Evolutionary conservation across 2,113 vertebrate genomes (phyloP).

Genomic region (Datnioides undecimradiatus): DNA sequence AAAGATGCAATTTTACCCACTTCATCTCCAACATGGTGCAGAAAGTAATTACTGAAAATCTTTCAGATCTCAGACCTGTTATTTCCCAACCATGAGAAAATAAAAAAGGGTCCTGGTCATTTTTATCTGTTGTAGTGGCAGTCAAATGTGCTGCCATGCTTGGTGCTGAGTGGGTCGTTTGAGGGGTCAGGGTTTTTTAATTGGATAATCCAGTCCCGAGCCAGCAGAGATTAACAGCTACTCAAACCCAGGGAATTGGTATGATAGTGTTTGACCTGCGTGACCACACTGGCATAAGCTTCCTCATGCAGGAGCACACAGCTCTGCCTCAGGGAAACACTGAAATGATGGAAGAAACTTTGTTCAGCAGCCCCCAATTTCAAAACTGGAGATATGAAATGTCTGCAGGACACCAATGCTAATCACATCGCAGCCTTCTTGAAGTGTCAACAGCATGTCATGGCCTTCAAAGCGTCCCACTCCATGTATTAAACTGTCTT

Average conservation of each 20-base stretch:
- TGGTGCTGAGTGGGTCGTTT: slow-evolving; percentile 51
- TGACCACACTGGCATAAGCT: slow-evolving; percentile 49
- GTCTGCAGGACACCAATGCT: slow-evolving; percentile 27
- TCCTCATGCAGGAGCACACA: slow-evolving; percentile 30
- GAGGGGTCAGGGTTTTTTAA: slow-evolving; percentile 67
- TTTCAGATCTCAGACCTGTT: slow-evolving; percentile 43
- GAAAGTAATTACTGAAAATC: slow-evolving; percentile 42
- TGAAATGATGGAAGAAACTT: slow-evolving; percentile 24
- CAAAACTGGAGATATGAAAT: slow-evolving; percentile 31
- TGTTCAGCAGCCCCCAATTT: slow-evolving; percentile 26
- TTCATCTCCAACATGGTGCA: slow-evolving; percentile 18
- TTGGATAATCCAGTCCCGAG: slow-evolving; percentile 73
- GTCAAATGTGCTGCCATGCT: slow-evolving; percentile 28
- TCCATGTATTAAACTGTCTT: slow-evolving; percentile 40
- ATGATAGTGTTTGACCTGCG: slow-evolving; percentile 69
- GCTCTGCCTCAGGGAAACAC: slow-evolving; percentile 40
- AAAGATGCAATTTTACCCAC: slow-evolving; percentile 4
- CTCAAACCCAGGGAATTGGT: slow-evolving; percentile 59
- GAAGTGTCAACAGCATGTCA: slow-evolving; percentile 46
- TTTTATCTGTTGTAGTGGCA: slow-evolving; percentile 34
- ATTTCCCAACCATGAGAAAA: too few species aligned
- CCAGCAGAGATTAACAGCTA: slow-evolving; percentile 61
- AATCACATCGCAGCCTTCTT: slow-evolving; percentile 37
- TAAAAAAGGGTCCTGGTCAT: slow-evolving; percentile 14
- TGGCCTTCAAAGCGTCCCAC: slow-evolving; percentile 40